Percentiles rank a stretch among this genome's conserved stretches.
phyloP scores from a whole-genome alignment of 2,888 invertebrate species.

The Tenthredo notha region DNA sequence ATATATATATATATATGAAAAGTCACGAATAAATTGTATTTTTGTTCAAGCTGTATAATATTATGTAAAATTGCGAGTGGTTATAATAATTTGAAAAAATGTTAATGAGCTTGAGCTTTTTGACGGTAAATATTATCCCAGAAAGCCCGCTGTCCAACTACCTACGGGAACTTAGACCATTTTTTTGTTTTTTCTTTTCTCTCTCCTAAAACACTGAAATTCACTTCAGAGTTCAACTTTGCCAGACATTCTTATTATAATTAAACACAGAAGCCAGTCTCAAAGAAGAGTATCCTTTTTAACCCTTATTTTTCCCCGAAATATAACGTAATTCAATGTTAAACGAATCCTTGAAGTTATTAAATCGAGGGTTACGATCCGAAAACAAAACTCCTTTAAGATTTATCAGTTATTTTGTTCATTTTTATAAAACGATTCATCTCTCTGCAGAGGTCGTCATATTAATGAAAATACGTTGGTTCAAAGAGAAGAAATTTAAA shows the following conservation, averaged over 20 bases:
- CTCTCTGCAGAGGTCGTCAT: not conserved
- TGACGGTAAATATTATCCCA: not conserved
- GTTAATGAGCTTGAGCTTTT: not conserved
- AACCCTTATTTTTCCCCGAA: not conserved
- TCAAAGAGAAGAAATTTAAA: not conserved
- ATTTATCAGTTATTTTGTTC: not conserved
- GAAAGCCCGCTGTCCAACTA: not conserved
- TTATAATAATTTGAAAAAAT: not conserved
- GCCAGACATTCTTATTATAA: slow-evolving; percentile 3
- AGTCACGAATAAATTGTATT: no score
- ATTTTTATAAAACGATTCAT: not conserved
- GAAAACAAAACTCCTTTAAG: not conserved
- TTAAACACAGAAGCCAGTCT: not conserved
- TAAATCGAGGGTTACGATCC: not conserved
- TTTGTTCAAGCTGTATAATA: no score
- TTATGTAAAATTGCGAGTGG: not conserved
- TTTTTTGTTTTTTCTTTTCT: not conserved
- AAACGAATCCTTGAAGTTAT: not conserved
- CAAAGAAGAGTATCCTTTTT: not conserved
- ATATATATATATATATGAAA: not conserved
- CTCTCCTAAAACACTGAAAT: not conserved
- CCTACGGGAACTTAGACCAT: not conserved
- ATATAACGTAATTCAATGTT: not conserved
- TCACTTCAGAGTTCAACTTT: not conserved
- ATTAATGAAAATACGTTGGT: not conserved